Percentiles rank a stretch among this genome's conserved stretches.
These are phyloP conservation scores for Luperina nickerlii DNA, from an alignment of 2,888 invertebrate genomes.

Conservation along the genomic window DNA sequence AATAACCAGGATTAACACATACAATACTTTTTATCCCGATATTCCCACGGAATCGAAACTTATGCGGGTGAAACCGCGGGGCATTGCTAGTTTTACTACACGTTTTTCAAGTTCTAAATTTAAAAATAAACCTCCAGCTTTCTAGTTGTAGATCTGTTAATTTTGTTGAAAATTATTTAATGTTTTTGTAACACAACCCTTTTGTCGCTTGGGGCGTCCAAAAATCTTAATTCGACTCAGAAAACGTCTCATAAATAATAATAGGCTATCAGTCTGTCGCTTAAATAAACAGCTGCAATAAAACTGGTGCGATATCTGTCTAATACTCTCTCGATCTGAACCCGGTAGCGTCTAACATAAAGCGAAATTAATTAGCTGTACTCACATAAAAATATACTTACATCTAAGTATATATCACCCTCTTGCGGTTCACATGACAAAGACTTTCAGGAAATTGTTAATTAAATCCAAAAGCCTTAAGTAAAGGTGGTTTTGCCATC, in stretches of 20 bases:
- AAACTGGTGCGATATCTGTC: slow-evolving; percentile 31
- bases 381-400: slow-evolving; percentile 59
- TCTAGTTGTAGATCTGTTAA: slow-evolving; percentile 17
- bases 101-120: neutral
- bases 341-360: slow-evolving; percentile 15
- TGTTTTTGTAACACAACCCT: slow-evolving; percentile 44
- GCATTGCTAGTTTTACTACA: neutral
- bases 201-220: slow-evolving; percentile 41
- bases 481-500: slow-evolving; percentile 80
- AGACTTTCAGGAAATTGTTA: slow-evolving; percentile 79
- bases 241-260: slow-evolving; percentile 61
- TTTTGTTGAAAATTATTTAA: slow-evolving; percentile 40
- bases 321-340: slow-evolving; percentile 25
- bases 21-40: neutral
- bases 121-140: slow-evolving; percentile 13
- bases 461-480: slow-evolving; percentile 81
- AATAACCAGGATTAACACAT: neutral
- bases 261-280: slow-evolving; percentile 51
- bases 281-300: slow-evolving; percentile 48
- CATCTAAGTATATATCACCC: slow-evolving; percentile 63
- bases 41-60: neutral
- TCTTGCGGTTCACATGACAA: slow-evolving; percentile 72
- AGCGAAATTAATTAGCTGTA: slow-evolving; percentile 42
- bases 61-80: neutral
- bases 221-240: slow-evolving; percentile 55